Evolutionary conservation across 1,140 invertebrate species (phyloP), one percentile per base, ranked within the genome.

Genomic region (Temnothorax curvispinosus): DNA sequence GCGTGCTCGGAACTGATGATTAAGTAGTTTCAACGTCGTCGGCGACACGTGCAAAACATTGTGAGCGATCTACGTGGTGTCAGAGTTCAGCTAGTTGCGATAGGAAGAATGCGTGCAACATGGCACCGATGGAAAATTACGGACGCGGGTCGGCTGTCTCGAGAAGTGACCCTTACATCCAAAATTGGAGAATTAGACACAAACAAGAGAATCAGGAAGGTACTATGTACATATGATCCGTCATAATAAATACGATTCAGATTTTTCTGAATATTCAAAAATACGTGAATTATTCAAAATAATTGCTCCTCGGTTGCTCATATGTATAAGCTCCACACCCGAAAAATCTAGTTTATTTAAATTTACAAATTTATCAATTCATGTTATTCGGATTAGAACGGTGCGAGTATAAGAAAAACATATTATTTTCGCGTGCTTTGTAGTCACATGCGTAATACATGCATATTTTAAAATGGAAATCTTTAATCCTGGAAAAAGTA

Each of bases 61-160:
- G 71, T 52, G 50, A 62, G 27, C 27, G 27, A 27, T 0, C 9
- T 52, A 27, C 27, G 27, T 27, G 5, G 54, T 56, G 27, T 71
- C 56, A 7, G 41, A 72, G 65, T 86, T 60, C 38, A 13, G 8
- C 41, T 60, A 76, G 78, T 80, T 11, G 0, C 47, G 18, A 35
- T 15, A 52, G 18, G 7, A 27, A 13, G 64, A 77, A 50, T 54
- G 15, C 41, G 27, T 47, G 41, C 60, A 88, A 77, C 52, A 93
- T 92, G 90, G 90, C 87, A 72, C 90, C 91, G 7, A 92, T 41
- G 27, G 27, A 27, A 27, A 27, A 27, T 27, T 27, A 27, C 27
- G 27, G 27, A 27, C 27, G 27, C 27, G 27, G 27, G 27, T 27
- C 27, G 27, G 27, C 27, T 27, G 27, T 27, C 27, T 0, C 27